These are phyloP conservation scores for Setipinna tenuifilis DNA, from an alignment of 2,797 vertebrate species.

Conservation along the genomic window DNA sequence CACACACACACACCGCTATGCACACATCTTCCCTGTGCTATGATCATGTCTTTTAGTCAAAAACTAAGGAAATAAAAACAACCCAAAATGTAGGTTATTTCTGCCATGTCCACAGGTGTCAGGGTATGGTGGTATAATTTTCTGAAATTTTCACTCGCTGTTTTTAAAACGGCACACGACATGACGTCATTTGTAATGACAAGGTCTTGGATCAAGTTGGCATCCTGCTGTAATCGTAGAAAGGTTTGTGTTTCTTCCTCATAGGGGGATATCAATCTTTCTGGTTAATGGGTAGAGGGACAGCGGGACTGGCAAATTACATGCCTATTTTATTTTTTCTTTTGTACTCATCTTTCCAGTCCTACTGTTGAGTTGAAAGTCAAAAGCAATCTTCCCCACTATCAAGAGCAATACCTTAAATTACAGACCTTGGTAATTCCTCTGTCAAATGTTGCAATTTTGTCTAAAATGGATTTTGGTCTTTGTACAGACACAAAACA, in stretches of 20 bases:
- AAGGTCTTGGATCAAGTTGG: not conserved
- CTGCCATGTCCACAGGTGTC: not conserved
- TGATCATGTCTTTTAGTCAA: not conserved
- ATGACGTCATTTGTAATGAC: not conserved
- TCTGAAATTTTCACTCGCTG: not conserved
- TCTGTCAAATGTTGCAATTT: not conserved
- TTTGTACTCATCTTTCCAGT: not conserved
- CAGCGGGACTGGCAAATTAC: not conserved
- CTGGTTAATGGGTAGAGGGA: not conserved
- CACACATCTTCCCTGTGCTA: not conserved
- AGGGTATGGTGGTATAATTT: not conserved
- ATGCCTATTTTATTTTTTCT: constrained; percentile 1
- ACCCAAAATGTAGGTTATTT: not conserved
- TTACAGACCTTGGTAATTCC: constrained; percentile 2
- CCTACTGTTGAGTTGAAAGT: constrained; percentile 10
- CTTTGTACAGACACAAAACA: not conserved
- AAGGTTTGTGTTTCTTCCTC: not conserved
- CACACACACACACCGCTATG: not conserved
- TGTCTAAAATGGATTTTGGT: not conserved
- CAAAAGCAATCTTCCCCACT: constrained; percentile 10
- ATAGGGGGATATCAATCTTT: not conserved
- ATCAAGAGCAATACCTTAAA: constrained; percentile 8
- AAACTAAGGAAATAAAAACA: not conserved
- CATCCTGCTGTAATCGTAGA: not conserved
- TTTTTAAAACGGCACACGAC: not conserved